Evolutionary conservation across 2,888 invertebrate species (phyloP).

Genomic region (Neuroscelio doddi): DNA sequence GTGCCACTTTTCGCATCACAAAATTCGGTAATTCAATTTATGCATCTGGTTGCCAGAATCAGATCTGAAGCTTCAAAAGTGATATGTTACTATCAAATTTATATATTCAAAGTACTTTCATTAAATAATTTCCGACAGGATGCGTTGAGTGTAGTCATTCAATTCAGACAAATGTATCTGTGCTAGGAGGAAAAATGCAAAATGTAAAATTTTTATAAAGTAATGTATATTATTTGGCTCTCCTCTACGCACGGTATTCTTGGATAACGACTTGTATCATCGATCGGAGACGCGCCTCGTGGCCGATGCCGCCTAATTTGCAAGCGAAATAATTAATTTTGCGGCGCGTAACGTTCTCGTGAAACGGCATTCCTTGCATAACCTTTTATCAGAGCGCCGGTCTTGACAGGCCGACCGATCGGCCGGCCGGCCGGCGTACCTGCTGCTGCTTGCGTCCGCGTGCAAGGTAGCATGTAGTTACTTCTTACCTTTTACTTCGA

Average conservation of each 20-base stretch:
- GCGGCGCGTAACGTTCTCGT: conserved; percentile 58
- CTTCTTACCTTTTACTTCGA: conserved; percentile 47
- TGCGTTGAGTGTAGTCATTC: too few relatives aligned
- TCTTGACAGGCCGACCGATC: conserved; percentile 54
- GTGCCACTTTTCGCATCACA: too few relatives aligned
- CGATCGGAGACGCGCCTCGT: conserved; percentile 37
- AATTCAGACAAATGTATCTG: too few relatives aligned
- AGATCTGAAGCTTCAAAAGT: too few relatives aligned
- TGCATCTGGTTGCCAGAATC: too few relatives aligned
- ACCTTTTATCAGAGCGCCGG: conserved; percentile 65
- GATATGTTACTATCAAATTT: too few relatives aligned
- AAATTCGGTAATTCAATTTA: too few relatives aligned
- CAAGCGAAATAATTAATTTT: conserved; percentile 61
- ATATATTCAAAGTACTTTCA: too few relatives aligned
- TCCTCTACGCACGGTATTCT: conserved; percentile 18
- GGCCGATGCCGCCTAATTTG: conserved; percentile 44
- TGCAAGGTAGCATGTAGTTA: conserved; percentile 43
- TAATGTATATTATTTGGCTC: conserved; percentile 13
- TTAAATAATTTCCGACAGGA: too few relatives aligned
- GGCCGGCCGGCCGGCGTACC: conserved; percentile 43
- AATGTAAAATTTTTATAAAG: too few relatives aligned
- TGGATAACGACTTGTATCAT: conserved; percentile 32
- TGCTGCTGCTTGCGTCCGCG: conserved; percentile 38
- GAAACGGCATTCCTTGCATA: conserved; percentile 67
- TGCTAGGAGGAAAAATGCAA: not conserved